Percentiles rank a stretch among this genome's conserved stretches.
Evolutionary conservation across 2,888 invertebrate genomes (phyloP).

Genomic region (Eristalis pertinax): DNA sequence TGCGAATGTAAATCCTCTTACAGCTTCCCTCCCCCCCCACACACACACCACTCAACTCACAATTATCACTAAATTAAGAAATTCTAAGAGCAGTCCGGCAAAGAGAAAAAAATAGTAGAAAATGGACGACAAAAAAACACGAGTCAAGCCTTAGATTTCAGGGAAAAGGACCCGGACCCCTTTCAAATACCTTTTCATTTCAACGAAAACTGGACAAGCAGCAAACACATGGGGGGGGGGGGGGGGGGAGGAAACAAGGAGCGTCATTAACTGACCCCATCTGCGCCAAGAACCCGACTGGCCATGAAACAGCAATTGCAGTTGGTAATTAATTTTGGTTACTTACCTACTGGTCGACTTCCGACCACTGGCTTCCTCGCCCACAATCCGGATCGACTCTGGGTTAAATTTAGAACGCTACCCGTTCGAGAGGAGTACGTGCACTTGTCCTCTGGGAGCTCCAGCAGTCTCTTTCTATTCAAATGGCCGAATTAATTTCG

Average conservation of each 20-base stretch:
- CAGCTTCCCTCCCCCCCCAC: too few species aligned
- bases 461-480: background rate
- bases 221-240: background rate
- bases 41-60: background rate
- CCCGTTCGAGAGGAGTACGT: background rate
- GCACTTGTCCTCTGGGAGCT: conserved; percentile 1
- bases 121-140: background rate
- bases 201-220: background rate
- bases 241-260: background rate
- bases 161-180: too few species aligned
- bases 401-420: background rate
- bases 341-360: conserved; percentile 7
- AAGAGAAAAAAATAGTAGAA: background rate
- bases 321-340: conserved; percentile 26
- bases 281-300: background rate
- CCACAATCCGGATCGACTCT: conserved; percentile 2
- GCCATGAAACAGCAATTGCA: conserved; percentile 6
- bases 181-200: background rate
- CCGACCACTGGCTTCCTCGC: background rate
- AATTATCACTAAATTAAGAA: background rate
- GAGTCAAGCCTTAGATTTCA: background rate
- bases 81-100: background rate
- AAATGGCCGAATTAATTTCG: conserved; percentile 22
- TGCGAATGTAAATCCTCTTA: background rate
- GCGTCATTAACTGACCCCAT: background rate